Conservation (phyloP, 1,140 invertebrate genomes). For the Drosophila arawakana region DNA sequence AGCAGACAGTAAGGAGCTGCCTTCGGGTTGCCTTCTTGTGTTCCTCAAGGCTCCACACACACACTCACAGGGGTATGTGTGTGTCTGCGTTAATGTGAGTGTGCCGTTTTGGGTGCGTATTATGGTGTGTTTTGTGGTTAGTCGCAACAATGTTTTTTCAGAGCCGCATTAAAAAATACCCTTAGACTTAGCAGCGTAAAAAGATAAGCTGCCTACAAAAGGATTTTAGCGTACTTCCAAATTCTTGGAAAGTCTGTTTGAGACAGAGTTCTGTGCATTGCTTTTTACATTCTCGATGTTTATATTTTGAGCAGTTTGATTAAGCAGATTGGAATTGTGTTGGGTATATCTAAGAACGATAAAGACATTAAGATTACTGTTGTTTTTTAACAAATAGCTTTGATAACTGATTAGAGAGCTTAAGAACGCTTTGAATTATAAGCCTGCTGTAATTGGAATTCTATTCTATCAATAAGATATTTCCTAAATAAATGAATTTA, state of each 20-base stretch:
- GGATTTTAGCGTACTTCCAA: constrained; percentile 6
- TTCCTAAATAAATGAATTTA: too few species aligned
- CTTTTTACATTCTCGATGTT: background rate
- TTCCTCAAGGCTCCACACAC: constrained; percentile 27
- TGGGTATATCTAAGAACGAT: background rate
- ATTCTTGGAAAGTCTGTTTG: background rate
- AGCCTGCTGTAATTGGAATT: too few species aligned
- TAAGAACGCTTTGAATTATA: too few species aligned
- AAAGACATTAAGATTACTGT: background rate
- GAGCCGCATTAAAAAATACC: constrained; percentile 43
- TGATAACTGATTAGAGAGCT: too few species aligned
- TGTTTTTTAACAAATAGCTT: too few species aligned
- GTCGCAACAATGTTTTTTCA: constrained; percentile 9
- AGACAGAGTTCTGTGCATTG: background rate
- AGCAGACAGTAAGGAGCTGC: constrained; percentile 33
- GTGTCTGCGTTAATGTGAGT: constrained; percentile 14
- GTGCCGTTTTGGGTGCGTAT: constrained; percentile 73
- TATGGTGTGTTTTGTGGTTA: constrained; percentile 70
- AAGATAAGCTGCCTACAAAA: constrained; percentile 22
- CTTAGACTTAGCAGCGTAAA: constrained; percentile 19
- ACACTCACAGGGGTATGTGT: constrained; percentile 10
- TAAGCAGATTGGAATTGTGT: constrained; percentile 2
- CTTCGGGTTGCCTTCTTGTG: constrained; percentile 24
- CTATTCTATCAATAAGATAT: too few species aligned
- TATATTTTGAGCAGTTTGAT: constrained; percentile 1